Conservation (phyloP, 30 jellyfish, hydroid and myxozoan species). For the Aurelia aurita region DNA sequence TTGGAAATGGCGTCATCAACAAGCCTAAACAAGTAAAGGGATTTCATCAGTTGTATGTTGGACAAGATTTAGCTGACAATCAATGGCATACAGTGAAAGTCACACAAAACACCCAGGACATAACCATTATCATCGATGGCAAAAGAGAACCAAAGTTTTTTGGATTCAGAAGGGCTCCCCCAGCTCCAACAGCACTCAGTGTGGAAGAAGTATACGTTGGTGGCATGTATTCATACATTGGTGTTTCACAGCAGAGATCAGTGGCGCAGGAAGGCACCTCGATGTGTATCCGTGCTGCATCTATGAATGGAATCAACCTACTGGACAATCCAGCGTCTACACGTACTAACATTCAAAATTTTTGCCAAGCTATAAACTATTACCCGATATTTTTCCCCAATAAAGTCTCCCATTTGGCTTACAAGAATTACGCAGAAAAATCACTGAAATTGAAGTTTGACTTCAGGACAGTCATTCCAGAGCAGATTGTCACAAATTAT, state of each 20-base stretch:
- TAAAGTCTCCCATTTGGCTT: slow-evolving; percentile 83
- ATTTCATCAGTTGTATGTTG: slow-evolving; percentile 81
- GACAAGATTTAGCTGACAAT: slow-evolving; percentile 88
- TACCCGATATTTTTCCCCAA: slow-evolving; percentile 92
- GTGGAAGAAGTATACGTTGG: slow-evolving; percentile 73
- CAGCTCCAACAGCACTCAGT: slow-evolving; percentile 79
- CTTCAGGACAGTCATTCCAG: slow-evolving; percentile 89
- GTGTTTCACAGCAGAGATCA: slow-evolving; percentile 56
- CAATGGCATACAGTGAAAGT: slow-evolving; percentile 90
- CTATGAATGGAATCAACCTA: slow-evolving; percentile 51
- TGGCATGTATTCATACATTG: slow-evolving; percentile 70
- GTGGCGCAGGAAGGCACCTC: slow-evolving; percentile 67
- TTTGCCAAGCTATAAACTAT: slow-evolving; percentile 80
- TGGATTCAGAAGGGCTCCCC: slow-evolving; percentile 85
- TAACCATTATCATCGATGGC: slow-evolving; percentile 72
- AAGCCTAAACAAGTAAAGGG: slow-evolving; percentile 81
- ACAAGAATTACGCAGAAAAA: slow-evolving; percentile 47
- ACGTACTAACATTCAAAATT: slow-evolving; percentile 16
- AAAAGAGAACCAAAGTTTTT: slow-evolving; percentile 43
- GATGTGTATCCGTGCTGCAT: slow-evolving; percentile 72
- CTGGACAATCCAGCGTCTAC: background rate
- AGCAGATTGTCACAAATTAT: slow-evolving; percentile 81
- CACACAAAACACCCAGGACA: slow-evolving; percentile 74
- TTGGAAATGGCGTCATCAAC: slow-evolving; percentile 84
- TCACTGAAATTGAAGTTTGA: slow-evolving; percentile 74